Conservation (phyloP, 2,888 invertebrate species). For the Hypena proboscidalis region DNA sequence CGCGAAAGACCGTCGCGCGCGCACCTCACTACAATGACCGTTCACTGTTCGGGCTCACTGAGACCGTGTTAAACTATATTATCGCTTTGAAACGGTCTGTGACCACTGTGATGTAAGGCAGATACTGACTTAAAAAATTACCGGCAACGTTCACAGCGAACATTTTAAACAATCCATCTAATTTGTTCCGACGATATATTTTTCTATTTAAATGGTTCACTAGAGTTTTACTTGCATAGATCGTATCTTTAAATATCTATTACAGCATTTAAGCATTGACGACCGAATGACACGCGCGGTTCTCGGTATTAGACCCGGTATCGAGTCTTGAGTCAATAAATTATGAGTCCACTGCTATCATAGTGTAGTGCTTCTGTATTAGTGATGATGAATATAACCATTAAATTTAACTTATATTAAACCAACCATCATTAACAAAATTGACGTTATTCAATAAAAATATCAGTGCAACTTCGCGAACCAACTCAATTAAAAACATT, state of each 20-base stretch:
- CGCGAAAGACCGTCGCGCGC: conserved; percentile 23
- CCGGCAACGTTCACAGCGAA: conserved; percentile 6
- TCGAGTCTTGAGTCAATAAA: neutral
- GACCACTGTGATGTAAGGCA: conserved; percentile 9
- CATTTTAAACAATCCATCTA: neutral
- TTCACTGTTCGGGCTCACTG: conserved; percentile 14
- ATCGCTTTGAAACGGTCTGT: conserved; percentile 20
- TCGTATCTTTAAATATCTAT: no score
- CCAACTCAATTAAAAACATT: no score
- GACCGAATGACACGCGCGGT: neutral
- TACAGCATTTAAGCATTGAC: neutral
- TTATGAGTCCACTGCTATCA: no score
- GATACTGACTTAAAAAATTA: conserved; percentile 18
- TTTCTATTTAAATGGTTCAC: no score
- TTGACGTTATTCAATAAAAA: no score
- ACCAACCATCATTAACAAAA: no score
- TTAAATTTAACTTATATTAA: no score
- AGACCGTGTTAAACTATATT: conserved; percentile 19
- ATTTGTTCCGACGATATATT: neutral
- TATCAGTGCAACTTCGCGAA: no score
- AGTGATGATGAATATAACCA: no score
- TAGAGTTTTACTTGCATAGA: no score
- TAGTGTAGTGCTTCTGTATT: no score
- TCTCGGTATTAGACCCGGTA: neutral
- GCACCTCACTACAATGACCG: conserved; percentile 17